Base-by-base conservation (phyloP, 2,797 vertebrate genomes). In the Spea hammondii region DNA sequence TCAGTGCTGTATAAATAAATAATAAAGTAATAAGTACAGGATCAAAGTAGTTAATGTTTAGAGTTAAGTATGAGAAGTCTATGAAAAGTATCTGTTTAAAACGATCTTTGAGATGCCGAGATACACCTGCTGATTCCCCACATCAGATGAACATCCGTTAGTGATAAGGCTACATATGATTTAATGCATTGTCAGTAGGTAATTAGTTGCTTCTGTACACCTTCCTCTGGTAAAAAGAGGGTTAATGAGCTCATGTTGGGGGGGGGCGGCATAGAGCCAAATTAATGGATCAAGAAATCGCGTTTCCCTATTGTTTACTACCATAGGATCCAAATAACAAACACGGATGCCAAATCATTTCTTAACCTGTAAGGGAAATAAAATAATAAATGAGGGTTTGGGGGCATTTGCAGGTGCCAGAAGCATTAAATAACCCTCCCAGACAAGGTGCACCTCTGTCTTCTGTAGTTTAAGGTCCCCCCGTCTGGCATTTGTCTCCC, bases 391-490 rank as follows among this genome's bases (percentile, higher is more conserved):
- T 84, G 83, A 84, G 85, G 90, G 87, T 14, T 14, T 88, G 88
- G 89, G 87, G 86, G 82, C 86, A 83, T 84, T 84, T 89, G 86
- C 91, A 93, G 92, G 92, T 92, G 91, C 91, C 89, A 92, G 89
- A 78, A 92, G 90, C 92, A 90, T 93, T 93, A 91, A 93, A 91
- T 92, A 92, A 91, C 90, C 86, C 84, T 85, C 73, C 6, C 83
- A 92, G 92, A 92, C 91, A 92, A 92, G 91, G 92, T 92, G 89
- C 86, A 89, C 89, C 88, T 85, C 89, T 93, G 92, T 90, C 88
- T 87, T 92, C 89, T 90, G 88, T 89, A 87, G 90, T 87, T 82
- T 87, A 81, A 81, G 90, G 91, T 92, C 89, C 91, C 89, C 87
- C 88, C 77, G 88, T 92, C 91, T 89, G 89, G 89, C 88, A 86